Conservation (phyloP, 2,888 invertebrate genomes). For the Chrysolina haemoptera region DNA sequence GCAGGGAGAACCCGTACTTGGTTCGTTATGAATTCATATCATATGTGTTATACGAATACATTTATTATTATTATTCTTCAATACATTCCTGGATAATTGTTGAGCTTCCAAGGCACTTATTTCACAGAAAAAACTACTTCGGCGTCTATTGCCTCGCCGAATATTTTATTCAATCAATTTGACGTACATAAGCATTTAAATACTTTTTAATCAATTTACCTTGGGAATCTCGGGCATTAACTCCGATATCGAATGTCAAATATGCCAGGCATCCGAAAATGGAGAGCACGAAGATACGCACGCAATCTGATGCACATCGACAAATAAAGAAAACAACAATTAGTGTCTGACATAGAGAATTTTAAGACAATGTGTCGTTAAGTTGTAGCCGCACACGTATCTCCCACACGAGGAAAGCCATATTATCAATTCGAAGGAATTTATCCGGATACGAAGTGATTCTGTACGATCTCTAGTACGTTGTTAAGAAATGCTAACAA, state of each 20-base stretch:
- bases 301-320: conserved; percentile 8
- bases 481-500: conserved; percentile 52
- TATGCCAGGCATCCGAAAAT: neutral
- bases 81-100: too few species aligned
- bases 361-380: conserved; percentile 47
- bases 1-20: too few species aligned
- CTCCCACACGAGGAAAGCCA: conserved; percentile 39
- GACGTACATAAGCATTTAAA: too few species aligned
- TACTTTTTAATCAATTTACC: neutral
- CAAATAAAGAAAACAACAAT: conserved; percentile 48
- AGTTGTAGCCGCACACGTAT: conserved; percentile 43
- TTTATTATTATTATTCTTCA: too few species aligned
- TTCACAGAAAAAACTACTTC: too few species aligned
- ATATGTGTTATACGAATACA: too few species aligned
- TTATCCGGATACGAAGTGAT: conserved; percentile 47
- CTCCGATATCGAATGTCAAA: neutral
- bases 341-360: conserved; percentile 43
- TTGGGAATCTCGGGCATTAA: neutral
- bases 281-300: conserved; percentile 9
- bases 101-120: too few species aligned
- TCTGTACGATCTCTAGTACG: conserved; percentile 45
- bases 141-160: too few species aligned
- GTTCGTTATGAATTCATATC: too few species aligned
- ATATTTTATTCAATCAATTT: too few species aligned
- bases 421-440: conserved; percentile 36